A percentile compares a stretch with the other conserved stretches of the same genome.
These are phyloP conservation scores for Aleadryas rufinucha DNA, from an alignment of 2,113 vertebrate genomes.

Conservation along the genomic window DNA sequence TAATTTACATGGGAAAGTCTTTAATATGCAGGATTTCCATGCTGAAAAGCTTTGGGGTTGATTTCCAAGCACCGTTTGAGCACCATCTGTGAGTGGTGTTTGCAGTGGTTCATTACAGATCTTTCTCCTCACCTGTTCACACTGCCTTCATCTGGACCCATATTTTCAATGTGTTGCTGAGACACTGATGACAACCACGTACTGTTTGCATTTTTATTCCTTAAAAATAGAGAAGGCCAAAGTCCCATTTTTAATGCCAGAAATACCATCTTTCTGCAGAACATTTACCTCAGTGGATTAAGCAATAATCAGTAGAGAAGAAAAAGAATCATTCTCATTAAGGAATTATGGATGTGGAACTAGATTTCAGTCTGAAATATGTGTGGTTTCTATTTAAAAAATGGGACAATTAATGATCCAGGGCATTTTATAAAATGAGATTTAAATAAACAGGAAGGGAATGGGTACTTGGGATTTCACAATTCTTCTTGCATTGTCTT, in stretches of 20 bases:
- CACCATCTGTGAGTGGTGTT: neutral
- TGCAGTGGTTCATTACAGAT: neutral
- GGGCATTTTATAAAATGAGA: neutral
- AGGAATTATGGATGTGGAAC: neutral
- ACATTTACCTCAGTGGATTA: neutral
- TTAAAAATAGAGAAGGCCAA: neutral
- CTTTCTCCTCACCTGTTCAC: neutral
- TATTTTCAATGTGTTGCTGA: neutral
- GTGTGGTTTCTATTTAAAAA: neutral
- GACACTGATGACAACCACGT: neutral
- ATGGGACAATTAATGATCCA: neutral
- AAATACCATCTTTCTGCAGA: neutral
- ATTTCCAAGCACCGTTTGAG: neutral
- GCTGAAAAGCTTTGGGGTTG: neutral
- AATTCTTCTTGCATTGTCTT: neutral
- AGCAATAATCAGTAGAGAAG: neutral
- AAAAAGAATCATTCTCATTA: neutral
- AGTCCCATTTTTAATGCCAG: neutral
- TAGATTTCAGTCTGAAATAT: neutral
- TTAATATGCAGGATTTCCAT: neutral
- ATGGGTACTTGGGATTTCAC: neutral
- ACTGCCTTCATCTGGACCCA: neutral
- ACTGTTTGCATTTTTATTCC: neutral
- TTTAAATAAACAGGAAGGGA: neutral
- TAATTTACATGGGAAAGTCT: neutral